A percentile compares a stretch with the other conserved stretches of the same genome.
Conservation (phyloP, 2,113 vertebrate genomes). For the Pygathrix nemaeus region DNA sequence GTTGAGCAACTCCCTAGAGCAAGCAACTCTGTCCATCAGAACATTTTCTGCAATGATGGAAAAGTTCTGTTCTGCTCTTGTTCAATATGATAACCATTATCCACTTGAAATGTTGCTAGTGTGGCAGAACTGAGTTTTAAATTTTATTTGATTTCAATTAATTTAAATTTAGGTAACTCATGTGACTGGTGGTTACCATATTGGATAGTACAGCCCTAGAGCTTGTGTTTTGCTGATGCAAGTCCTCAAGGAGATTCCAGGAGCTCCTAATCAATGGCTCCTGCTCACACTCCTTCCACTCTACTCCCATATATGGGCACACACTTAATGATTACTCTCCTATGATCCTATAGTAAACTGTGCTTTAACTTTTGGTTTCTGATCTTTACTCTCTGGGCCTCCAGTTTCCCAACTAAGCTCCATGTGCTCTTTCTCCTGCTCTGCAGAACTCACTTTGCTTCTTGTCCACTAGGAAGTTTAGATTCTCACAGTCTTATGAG, state of each 20-base stretch:
- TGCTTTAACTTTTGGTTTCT: background rate
- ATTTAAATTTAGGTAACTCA: conserved; percentile 4
- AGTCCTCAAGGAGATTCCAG: background rate
- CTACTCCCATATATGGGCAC: background rate
- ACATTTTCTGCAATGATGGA: background rate
- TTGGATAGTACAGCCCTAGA: background rate
- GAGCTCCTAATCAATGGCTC: background rate
- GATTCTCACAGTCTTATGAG: background rate
- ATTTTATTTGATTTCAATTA: conserved; percentile 44
- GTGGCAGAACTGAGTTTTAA: background rate
- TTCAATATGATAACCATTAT: conserved; percentile 1
- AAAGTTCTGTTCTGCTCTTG: background rate
- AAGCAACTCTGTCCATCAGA: background rate
- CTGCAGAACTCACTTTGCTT: background rate
- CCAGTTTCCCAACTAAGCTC: background rate
- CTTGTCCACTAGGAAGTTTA: background rate
- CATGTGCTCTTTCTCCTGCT: background rate
- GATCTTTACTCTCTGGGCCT: background rate
- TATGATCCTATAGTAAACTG: background rate
- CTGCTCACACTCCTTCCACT: background rate
- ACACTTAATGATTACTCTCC: background rate
- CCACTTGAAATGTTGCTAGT: background rate
- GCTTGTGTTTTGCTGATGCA: background rate
- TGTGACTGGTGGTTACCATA: background rate
- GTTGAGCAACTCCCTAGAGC: background rate